Percentiles rank a stretch among this genome's conserved stretches.
Evolutionary conservation across 1,140 invertebrate genomes (phyloP).

Genomic region (Aradophagus sp.): DNA sequence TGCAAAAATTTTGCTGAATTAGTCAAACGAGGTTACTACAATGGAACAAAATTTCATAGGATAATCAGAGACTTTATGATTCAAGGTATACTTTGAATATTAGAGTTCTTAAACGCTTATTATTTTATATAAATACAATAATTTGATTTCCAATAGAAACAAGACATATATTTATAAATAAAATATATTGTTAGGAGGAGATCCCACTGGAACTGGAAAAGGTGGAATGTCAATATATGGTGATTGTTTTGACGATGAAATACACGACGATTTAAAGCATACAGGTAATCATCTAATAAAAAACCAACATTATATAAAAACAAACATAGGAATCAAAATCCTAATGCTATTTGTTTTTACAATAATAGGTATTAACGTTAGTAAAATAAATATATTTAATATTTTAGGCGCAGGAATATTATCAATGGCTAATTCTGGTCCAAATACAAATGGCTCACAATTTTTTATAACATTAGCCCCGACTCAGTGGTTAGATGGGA

Average conservation of each 20-base stretch:
- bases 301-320: no score
- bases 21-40: constrained; percentile 93
- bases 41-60: constrained; percentile 96
- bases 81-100: constrained; percentile 78
- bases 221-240: constrained; percentile 98
- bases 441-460: constrained; percentile 97
- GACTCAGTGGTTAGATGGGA: constrained; percentile 98
- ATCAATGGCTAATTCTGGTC: constrained; percentile 95
- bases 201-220: constrained; percentile 95
- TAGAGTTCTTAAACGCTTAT: background rate
- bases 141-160: no score
- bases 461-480: constrained; percentile 98
- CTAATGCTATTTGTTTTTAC: no score
- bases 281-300: no score
- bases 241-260: constrained; percentile 95
- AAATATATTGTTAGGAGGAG: constrained; percentile 77
- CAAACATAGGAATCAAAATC: no score
- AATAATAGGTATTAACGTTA: no score
- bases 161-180: no score
- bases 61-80: constrained; percentile 99
- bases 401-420: constrained; percentile 83
- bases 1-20: constrained; percentile 98
- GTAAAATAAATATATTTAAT: constrained; percentile 7
- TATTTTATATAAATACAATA: no score
- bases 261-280: constrained; percentile 95